Evolutionary conservation across 2,113 vertebrate genomes (phyloP).

Genomic region (Toxotes chatareus): DNA sequence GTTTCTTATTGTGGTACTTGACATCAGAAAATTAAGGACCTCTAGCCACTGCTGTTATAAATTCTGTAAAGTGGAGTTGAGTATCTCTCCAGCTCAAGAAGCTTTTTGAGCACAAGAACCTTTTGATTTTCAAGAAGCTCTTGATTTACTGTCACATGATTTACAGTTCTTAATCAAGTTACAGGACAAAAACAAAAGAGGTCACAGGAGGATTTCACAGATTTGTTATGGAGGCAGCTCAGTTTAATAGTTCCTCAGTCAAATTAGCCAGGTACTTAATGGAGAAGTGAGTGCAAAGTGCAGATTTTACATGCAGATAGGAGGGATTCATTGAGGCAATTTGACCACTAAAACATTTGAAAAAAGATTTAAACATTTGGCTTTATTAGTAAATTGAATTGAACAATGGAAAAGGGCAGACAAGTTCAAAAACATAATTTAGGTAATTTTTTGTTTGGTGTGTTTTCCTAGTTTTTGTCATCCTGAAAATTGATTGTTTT

Average conservation of each 20-base stretch:
- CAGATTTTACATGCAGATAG: slow-evolving; percentile 47
- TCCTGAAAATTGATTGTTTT: no score
- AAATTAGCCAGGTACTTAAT: slow-evolving; percentile 27
- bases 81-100: neutral
- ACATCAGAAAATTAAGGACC: slow-evolving; percentile 3
- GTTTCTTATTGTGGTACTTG: neutral
- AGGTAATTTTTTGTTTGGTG: neutral
- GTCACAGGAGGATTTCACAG: slow-evolving; percentile 6
- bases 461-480: no score
- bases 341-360: slow-evolving; percentile 25
- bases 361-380: slow-evolving; percentile 1
- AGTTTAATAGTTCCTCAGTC: slow-evolving; percentile 42
- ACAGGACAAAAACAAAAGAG: slow-evolving; percentile 14
- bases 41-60: neutral
- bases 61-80: slow-evolving; percentile 9
- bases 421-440: neutral
- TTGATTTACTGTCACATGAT: neutral
- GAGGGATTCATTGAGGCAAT: slow-evolving; percentile 27
- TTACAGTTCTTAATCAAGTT: slow-evolving; percentile 33
- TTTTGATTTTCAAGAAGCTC: neutral
- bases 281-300: slow-evolving; percentile 35
- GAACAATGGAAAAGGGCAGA: neutral
- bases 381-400: neutral
- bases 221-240: slow-evolving; percentile 41
- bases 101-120: no score